phyloP scores from a whole-genome alignment of 2,113 vertebrate species.

The Pipa parva region DNA sequence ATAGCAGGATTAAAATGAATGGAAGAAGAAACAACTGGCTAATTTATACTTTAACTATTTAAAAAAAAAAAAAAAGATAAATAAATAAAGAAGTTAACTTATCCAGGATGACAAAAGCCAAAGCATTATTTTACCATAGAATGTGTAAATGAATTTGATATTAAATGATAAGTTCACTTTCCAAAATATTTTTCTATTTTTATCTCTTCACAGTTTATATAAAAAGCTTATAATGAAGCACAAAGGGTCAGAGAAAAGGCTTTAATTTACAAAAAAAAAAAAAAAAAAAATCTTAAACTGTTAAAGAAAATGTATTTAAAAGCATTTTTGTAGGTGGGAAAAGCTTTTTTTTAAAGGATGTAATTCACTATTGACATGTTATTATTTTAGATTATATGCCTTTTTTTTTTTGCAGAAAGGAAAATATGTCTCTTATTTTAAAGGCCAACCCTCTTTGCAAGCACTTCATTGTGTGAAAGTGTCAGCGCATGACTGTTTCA shows the following conservation, averaged over 20 bases:
- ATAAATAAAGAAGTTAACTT: too few relatives aligned
- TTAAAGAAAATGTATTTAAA: too few relatives aligned
- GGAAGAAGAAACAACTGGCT: conserved; percentile 10
- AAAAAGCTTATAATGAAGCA: neutral
- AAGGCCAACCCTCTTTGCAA: conserved; percentile 73
- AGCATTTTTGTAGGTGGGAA: conserved; percentile 64
- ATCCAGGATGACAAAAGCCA: neutral
- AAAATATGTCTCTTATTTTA: conserved; percentile 69
- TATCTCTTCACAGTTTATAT: neutral
- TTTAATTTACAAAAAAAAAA: too few relatives aligned
- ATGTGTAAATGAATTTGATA: neutral
- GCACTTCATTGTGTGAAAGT: conserved; percentile 71
- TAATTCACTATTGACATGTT: conserved; percentile 76
- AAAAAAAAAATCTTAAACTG: conserved; percentile 45
- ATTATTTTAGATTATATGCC: conserved; percentile 89
- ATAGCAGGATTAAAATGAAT: conserved; percentile 35
- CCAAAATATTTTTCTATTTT: neutral
- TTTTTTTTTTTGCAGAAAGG: conserved; percentile 69
- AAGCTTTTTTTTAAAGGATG: conserved; percentile 70
- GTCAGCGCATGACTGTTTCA: conserved; percentile 70
- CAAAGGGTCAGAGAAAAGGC: neutral
- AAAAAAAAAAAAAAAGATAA: neutral
- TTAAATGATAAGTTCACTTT: conserved; percentile 24
- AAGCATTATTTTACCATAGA: conserved; percentile 1
- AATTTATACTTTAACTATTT: conserved; percentile 18